These are phyloP conservation scores for Horisme vitalbata DNA, from an alignment of 2,888 invertebrate species.

Conservation along the genomic window DNA sequence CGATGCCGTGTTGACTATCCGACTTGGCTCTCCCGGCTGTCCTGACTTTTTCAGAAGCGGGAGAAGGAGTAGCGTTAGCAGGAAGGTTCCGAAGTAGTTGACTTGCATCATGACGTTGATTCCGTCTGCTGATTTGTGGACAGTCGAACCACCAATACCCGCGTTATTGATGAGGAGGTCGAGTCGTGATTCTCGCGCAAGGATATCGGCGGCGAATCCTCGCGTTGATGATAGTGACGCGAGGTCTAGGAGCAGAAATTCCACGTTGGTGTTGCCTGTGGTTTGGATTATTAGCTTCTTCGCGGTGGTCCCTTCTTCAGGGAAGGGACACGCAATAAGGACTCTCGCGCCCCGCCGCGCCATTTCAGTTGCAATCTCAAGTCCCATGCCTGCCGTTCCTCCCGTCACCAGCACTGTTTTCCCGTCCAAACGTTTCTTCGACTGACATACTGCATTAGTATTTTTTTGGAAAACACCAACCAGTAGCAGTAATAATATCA, in stretches of 20 bases:
- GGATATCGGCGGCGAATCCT: constrained; percentile 89
- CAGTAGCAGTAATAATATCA: constrained; percentile 2
- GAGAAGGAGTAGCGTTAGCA: constrained; percentile 92
- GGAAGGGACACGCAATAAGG: constrained; percentile 59
- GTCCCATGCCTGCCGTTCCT: constrained; percentile 61
- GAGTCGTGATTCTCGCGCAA: constrained; percentile 85
- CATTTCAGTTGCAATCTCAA: constrained; percentile 57
- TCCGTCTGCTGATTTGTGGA: constrained; percentile 85
- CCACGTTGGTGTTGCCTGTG: constrained; percentile 85
- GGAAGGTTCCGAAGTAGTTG: constrained; percentile 95
- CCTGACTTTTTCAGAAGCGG: constrained; percentile 86
- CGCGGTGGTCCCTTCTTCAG: constrained; percentile 51
- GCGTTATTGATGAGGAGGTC: constrained; percentile 94
- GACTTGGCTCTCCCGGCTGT: constrained; percentile 80
- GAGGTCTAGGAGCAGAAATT: constrained; percentile 87
- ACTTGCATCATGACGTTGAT: constrained; percentile 94
- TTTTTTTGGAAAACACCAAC: constrained; percentile 17
- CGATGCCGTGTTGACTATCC: constrained; percentile 90
- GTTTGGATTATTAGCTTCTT: constrained; percentile 83
- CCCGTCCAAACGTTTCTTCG: constrained; percentile 43
- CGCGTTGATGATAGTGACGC: constrained; percentile 88
- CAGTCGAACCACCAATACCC: constrained; percentile 84
- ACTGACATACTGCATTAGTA: constrained; percentile 37
- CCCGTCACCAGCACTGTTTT: constrained; percentile 57
- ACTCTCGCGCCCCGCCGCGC: constrained; percentile 57